A percentile compares a stretch with the other conserved stretches of the same genome.
phyloP scores from a whole-genome alignment of 2,797 vertebrate species.

The Ctenosaura bakeri region DNA sequence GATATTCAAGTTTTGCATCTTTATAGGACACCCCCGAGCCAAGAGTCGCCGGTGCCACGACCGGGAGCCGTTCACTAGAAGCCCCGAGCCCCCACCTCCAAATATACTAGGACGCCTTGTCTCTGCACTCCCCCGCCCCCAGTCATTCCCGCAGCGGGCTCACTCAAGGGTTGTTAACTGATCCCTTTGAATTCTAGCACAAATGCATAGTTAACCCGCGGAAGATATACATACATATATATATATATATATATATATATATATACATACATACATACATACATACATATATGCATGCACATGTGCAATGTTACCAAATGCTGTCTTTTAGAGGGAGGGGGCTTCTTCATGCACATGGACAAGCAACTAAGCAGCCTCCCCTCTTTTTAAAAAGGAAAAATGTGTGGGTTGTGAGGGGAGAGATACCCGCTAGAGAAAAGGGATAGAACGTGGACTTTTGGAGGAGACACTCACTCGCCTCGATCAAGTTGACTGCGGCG shows the following conservation, averaged over 20 bases:
- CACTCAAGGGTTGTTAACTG: not conserved
- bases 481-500: slow-evolving; percentile 28
- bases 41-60: too few relatives aligned
- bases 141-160: too few relatives aligned
- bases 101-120: not conserved
- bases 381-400: too few relatives aligned
- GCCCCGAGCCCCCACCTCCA: not conserved
- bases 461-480: not conserved
- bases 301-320: not conserved
- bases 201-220: not conserved
- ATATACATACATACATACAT: too few relatives aligned
- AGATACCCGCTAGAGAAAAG: not conserved
- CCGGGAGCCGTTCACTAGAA: not conserved
- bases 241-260: too few relatives aligned
- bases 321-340: not conserved
- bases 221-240: rapidly evolving
- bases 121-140: slow-evolving; percentile 12
- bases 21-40: not conserved
- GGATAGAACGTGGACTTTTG: not conserved
- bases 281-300: not conserved
- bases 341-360: not conserved
- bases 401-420: not conserved
- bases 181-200: not conserved
- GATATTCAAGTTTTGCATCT: not conserved
- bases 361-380: too few relatives aligned